These are phyloP conservation scores for Chorisops tibialis DNA, from an alignment of 2,888 invertebrate species.

Conservation along the genomic window DNA sequence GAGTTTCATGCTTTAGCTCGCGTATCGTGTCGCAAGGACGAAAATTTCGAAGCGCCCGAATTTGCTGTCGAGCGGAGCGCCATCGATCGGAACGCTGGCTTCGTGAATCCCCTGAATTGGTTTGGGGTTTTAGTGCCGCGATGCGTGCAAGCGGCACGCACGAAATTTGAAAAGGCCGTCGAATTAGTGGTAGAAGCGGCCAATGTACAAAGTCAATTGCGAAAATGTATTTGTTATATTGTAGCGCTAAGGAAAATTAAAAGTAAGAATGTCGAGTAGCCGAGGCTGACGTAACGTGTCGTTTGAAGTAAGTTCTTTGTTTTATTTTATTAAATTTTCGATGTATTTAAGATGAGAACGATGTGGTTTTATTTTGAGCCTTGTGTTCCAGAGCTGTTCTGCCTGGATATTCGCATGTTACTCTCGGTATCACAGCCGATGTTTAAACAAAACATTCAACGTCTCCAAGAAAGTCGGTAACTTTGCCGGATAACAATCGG, in stretches of 20 bases:
- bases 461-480: too few species aligned
- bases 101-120: constrained; percentile 73
- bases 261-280: too few species aligned
- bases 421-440: too few species aligned
- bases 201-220: constrained; percentile 57
- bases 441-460: too few species aligned
- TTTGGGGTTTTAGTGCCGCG: constrained; percentile 84
- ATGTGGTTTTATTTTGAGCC: too few species aligned
- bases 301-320: too few species aligned
- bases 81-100: constrained; percentile 48
- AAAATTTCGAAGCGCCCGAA: constrained; percentile 44
- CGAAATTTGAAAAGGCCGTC: constrained; percentile 67
- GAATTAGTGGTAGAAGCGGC: constrained; percentile 65
- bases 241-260: constrained; percentile 2
- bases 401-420: too few species aligned
- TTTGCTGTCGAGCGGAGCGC: constrained; percentile 47
- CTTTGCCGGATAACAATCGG: too few species aligned
- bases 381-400: too few species aligned
- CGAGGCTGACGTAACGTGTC: too few species aligned
- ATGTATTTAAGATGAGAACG: too few species aligned
- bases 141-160: constrained; percentile 71
- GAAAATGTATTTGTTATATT: constrained; percentile 11
- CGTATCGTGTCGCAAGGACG: constrained; percentile 42
- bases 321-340: too few species aligned
- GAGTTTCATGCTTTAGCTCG: constrained; percentile 54